phyloP scores from a whole-genome alignment of 2,888 invertebrate species.

The Chromoteleia sp. region DNA sequence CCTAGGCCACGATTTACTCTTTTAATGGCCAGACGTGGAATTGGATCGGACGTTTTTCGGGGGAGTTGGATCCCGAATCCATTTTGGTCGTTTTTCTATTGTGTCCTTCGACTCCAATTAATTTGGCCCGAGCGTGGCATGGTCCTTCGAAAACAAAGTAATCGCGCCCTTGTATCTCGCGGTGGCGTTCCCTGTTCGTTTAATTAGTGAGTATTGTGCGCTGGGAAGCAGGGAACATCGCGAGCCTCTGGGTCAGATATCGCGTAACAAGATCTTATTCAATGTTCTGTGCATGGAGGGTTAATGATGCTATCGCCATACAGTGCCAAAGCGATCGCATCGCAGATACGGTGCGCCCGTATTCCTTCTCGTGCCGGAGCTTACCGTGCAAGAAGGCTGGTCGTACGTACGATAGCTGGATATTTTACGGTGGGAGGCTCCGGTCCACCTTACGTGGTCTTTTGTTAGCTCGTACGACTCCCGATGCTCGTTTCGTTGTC shows the following conservation, averaged over 20 bases:
- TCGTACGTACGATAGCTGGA: conserved; percentile 74
- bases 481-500: conserved; percentile 33
- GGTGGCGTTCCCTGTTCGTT: conserved; percentile 80
- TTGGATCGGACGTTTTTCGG: conserved; percentile 20
- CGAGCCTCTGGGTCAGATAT: conserved; percentile 79
- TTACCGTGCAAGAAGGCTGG: conserved; percentile 70
- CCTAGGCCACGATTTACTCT: conserved; percentile 11
- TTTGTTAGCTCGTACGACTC: conserved; percentile 58
- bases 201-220: conserved; percentile 84
- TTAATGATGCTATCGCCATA: conserved; percentile 84
- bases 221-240: conserved; percentile 72
- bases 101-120: conserved; percentile 79
- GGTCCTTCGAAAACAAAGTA: conserved; percentile 83
- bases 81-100: conserved; percentile 56
- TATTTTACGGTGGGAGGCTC: conserved; percentile 73
- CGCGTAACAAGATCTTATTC: conserved; percentile 84
- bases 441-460: conserved; percentile 58
- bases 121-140: conserved; percentile 79
- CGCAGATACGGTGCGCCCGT: conserved; percentile 80
- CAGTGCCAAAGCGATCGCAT: conserved; percentile 85
- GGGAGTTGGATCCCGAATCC: neutral
- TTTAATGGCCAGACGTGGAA: conserved; percentile 28
- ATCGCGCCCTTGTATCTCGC: conserved; percentile 82
- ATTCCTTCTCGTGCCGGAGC: conserved; percentile 67
- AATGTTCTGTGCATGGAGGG: conserved; percentile 79